phyloP scores from a whole-genome alignment of 2,888 invertebrate species.

The Formica aserva region DNA sequence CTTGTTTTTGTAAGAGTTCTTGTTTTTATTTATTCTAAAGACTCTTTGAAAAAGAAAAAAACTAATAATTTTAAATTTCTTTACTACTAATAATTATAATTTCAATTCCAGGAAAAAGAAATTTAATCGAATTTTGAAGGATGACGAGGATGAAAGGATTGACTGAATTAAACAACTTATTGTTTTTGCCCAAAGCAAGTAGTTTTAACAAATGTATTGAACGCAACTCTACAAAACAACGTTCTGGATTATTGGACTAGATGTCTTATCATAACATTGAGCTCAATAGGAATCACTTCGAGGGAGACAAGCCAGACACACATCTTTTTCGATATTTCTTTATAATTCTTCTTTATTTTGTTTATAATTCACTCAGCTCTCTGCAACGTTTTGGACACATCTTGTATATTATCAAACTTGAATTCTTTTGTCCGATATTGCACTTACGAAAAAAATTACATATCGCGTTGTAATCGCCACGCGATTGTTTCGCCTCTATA shows the following conservation, averaged over 20 bases:
- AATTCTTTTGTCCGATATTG: slow-evolving; percentile 14
- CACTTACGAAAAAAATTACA: slow-evolving; percentile 15
- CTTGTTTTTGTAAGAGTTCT: neutral
- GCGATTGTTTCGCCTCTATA: neutral
- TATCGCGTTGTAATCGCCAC: neutral
- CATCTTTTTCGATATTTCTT: slow-evolving; percentile 20
- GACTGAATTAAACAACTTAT: slow-evolving; percentile 29
- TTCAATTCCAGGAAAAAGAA: neutral
- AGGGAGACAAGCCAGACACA: slow-evolving; percentile 17
- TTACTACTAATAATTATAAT: neutral
- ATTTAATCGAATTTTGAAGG: neutral
- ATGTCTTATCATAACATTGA: slow-evolving; percentile 20
- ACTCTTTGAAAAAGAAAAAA: neutral
- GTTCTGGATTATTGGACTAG: slow-evolving; percentile 42
- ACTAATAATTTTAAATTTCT: neutral
- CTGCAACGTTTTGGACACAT: slow-evolving; percentile 7
- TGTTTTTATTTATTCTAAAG: neutral
- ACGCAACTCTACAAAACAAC: slow-evolving; percentile 35
- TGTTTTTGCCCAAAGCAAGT: neutral
- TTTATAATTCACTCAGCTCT: slow-evolving; percentile 33
- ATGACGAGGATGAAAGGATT: neutral
- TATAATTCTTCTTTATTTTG: slow-evolving; percentile 16
- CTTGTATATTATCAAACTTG: neutral
- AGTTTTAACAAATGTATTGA: slow-evolving; percentile 32
- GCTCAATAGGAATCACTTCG: neutral